Conservation (phyloP, 2,797 vertebrate genomes). For the Mormyrops boulengeri region DNA sequence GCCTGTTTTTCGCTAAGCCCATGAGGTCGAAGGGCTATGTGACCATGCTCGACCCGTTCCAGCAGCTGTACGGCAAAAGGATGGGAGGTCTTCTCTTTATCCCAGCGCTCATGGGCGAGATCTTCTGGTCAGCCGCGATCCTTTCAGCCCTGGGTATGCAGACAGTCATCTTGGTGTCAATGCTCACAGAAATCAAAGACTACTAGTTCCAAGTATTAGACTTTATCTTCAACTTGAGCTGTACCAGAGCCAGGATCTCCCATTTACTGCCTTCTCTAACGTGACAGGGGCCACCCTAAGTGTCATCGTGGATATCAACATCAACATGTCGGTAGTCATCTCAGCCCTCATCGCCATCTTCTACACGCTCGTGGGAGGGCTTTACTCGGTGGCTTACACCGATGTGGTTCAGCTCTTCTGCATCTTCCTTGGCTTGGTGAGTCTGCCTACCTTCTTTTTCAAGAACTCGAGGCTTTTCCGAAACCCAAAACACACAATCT, state of each 20-base stretch:
- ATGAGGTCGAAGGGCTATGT: slow-evolving; percentile 93
- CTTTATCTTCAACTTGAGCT: background rate
- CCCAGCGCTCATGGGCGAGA: slow-evolving; percentile 93
- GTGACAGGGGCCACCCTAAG: slow-evolving; percentile 86
- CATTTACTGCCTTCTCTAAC: background rate
- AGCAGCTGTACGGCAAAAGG: slow-evolving; percentile 89
- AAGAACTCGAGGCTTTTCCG: background rate
- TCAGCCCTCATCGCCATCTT: slow-evolving; percentile 87
- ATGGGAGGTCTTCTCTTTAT: slow-evolving; percentile 96
- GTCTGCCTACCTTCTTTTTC: slow-evolving; percentile 36
- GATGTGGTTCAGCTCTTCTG: slow-evolving; percentile 97
- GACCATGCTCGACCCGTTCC: slow-evolving; percentile 97
- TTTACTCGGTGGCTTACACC: slow-evolving; percentile 94
- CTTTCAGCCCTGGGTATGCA: slow-evolving; percentile 87
- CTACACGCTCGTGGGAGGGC: slow-evolving; percentile 87
- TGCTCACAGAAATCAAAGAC: background rate
- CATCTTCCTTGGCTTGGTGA: slow-evolving; percentile 91
- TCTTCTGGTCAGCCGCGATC: slow-evolving; percentile 98
- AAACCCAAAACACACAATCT: background rate
- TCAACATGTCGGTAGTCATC: slow-evolving; percentile 80
- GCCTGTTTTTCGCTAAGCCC: slow-evolving; percentile 94
- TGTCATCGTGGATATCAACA: slow-evolving; percentile 85
- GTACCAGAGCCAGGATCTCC: background rate
- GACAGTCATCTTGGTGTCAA: background rate
- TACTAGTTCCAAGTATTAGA: background rate